phyloP scores from a whole-genome alignment of 2,113 vertebrate genomes.

The Heloderma charlesbogerti region DNA sequence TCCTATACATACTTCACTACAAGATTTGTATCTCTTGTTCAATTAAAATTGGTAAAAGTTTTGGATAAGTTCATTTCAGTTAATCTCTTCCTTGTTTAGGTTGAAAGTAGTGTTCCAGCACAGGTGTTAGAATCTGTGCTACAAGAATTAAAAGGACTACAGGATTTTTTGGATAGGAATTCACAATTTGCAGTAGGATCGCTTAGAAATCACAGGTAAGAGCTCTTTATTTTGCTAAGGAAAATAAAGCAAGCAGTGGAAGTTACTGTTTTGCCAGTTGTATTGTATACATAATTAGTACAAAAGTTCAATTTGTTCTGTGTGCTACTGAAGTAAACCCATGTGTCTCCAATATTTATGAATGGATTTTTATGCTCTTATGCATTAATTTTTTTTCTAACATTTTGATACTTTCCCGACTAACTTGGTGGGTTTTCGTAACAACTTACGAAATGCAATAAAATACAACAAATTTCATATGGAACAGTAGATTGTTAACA shows the following conservation, averaged over 20 bases:
- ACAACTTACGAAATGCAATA: not conserved
- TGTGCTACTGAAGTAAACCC: not conserved
- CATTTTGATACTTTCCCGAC: not conserved
- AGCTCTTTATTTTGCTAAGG: constrained; percentile 11
- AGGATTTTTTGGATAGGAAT: constrained; percentile 95
- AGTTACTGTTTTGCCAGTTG: not conserved
- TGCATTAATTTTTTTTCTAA: not conserved
- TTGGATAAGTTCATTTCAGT: not conserved
- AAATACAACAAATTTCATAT: not conserved
- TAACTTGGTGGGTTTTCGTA: not conserved
- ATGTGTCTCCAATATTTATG: not conserved
- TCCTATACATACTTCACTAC: not conserved
- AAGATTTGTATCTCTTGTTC: not conserved
- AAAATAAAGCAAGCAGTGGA: not conserved
- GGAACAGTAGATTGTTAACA: not conserved
- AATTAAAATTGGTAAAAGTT: not conserved
- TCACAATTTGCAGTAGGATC: constrained; percentile 92
- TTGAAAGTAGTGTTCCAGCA: constrained; percentile 90
- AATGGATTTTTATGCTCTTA: not conserved
- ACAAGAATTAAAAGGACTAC: constrained; percentile 87
- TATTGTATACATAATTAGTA: not conserved
- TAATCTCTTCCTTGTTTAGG: constrained; percentile 72
- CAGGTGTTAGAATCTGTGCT: constrained; percentile 86
- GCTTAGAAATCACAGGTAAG: constrained; percentile 89
- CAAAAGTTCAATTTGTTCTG: not conserved